Evolutionary conservation across 1,140 invertebrate species (phyloP).

Genomic region (Idris sp.): DNA sequence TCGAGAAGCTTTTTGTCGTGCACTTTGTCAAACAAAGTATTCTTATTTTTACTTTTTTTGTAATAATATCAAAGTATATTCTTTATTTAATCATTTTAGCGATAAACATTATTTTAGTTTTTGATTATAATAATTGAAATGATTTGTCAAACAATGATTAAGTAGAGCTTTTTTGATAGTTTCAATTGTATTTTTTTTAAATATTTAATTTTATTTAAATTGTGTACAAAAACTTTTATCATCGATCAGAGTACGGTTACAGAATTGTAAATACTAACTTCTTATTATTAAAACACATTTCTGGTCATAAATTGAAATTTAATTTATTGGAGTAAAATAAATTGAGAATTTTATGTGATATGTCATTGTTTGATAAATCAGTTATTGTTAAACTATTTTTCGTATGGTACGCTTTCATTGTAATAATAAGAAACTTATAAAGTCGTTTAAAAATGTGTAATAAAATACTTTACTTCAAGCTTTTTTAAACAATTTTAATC

Average conservation of each 20-base stretch:
- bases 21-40: too few species aligned
- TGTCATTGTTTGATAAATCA: slow-evolving; percentile 17
- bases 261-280: too few species aligned
- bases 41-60: too few species aligned
- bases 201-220: too few species aligned
- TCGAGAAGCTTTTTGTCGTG: too few species aligned
- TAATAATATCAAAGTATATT: slow-evolving; percentile 5
- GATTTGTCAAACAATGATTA: slow-evolving; percentile 13
- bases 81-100: slow-evolving; percentile 18
- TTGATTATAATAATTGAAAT: slow-evolving; percentile 6
- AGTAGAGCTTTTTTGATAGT: too few species aligned
- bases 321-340: not conserved
- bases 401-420: slow-evolving; percentile 8
- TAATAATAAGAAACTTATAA: slow-evolving; percentile 16
- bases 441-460: slow-evolving; percentile 10
- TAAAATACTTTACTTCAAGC: slow-evolving; percentile 23
- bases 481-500: too few species aligned
- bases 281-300: too few species aligned
- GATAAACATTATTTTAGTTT: not conserved
- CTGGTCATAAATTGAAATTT: too few species aligned
- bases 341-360: not conserved
- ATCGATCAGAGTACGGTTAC: too few species aligned
- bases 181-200: too few species aligned
- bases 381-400: not conserved
- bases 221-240: slow-evolving; percentile 1